Conservation (phyloP, 2,888 invertebrate species). For the Heliothis peltigera region DNA sequence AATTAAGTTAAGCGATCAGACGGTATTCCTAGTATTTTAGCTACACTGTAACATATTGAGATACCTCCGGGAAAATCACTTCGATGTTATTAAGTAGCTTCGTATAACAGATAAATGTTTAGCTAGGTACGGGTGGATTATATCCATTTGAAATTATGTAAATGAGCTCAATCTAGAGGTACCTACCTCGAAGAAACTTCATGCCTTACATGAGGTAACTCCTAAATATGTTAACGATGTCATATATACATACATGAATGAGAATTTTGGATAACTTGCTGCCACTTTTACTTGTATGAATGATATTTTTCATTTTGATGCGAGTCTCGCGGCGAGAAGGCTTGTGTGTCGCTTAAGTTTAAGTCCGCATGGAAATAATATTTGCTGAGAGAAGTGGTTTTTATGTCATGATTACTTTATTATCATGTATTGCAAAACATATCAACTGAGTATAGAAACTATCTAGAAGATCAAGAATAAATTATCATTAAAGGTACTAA, state of each 20-base stretch:
- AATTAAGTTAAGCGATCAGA: neutral
- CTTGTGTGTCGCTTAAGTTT: conserved; percentile 9
- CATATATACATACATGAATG: conserved; percentile 58
- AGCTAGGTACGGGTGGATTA: conserved; percentile 48
- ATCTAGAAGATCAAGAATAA: too few species aligned
- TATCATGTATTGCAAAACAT: too few species aligned
- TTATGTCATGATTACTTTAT: conserved; percentile 3
- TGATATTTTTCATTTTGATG: conserved; percentile 50
- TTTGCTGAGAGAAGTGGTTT: conserved; percentile 7
- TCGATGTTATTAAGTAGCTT: conserved; percentile 30
- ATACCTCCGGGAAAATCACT: conserved; percentile 22
- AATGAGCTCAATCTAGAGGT: conserved; percentile 53
- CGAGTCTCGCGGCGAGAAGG: conserved; percentile 27
- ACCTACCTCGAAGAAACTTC: conserved; percentile 40
- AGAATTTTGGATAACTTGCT: conserved; percentile 42
- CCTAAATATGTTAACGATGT: conserved; percentile 61
- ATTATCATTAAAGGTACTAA: too few species aligned
- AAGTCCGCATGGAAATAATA: conserved; percentile 13
- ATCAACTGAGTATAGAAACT: too few species aligned
- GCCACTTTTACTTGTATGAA: conserved; percentile 40
- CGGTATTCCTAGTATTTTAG: neutral
- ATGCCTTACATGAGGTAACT: conserved; percentile 46
- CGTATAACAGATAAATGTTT: conserved; percentile 52
- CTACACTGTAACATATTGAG: neutral
- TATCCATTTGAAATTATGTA: conserved; percentile 56